Percentiles rank a stretch among this genome's conserved stretches.
phyloP scores from a whole-genome alignment of 2,113 vertebrate species.

The Bubo blakistoni region DNA sequence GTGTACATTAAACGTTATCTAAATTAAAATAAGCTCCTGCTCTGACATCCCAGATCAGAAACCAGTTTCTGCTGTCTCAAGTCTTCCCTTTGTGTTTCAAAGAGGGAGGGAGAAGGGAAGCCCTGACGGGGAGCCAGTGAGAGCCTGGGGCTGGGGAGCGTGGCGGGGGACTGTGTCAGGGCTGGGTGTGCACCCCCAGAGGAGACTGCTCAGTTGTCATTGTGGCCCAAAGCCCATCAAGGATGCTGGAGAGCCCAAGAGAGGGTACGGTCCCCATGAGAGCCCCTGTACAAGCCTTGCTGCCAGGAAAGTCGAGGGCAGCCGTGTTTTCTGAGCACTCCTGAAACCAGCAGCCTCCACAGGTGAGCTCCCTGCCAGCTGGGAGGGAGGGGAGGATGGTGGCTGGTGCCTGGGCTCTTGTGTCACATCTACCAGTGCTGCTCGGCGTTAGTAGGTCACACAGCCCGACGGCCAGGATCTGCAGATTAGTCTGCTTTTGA shows the following conservation, averaged over 20 bases:
- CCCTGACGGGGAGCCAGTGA: background rate
- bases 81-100: background rate
- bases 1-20: background rate
- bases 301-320: background rate
- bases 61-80: background rate
- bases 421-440: background rate
- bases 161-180: fast-evolving
- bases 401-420: background rate
- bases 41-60: background rate
- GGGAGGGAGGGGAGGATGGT: fast-evolving
- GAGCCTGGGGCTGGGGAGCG: background rate
- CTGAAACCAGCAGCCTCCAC: background rate
- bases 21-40: background rate
- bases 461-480: background rate
- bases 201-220: background rate
- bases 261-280: fast-evolving
- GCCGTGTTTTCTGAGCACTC: fast-evolving
- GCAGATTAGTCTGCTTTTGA: background rate
- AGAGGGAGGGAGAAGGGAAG: background rate
- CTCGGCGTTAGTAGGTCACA: background rate
- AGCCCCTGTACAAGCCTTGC: fast-evolving
- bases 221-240: fast-evolving
- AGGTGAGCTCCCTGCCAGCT: background rate
- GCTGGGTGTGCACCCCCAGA: background rate
- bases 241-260: background rate